Conservation (phyloP, 2,888 invertebrate species). For the Salpingus planirostris region DNA sequence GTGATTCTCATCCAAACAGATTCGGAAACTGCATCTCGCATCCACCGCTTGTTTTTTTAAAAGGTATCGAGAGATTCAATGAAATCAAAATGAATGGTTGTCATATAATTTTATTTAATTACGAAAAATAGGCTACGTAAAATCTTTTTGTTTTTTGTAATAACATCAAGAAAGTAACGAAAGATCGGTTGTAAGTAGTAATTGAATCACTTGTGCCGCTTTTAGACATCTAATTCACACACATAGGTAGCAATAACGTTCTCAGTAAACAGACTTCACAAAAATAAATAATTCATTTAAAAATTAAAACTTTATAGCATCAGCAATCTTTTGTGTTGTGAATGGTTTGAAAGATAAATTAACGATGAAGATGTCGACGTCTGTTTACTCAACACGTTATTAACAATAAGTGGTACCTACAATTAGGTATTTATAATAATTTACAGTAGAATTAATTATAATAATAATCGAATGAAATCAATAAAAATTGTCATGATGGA, state of each 20-base stretch:
- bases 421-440: conserved; percentile 8
- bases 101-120: conserved; percentile 34
- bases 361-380: conserved; percentile 5
- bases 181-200: conserved; percentile 19
- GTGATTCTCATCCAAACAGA: no score
- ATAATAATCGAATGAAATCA: no score
- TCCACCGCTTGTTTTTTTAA: no score
- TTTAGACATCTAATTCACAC: conserved; percentile 27
- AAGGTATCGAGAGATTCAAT: no score
- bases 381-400: conserved; percentile 15
- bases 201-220: conserved; percentile 26
- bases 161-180: conserved; percentile 31
- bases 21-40: no score
- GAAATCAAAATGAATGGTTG: no score
- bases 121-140: conserved; percentile 40
- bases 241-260: conserved; percentile 23
- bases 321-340: no score
- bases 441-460: no score
- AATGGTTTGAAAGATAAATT: neutral
- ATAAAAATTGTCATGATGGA: no score
- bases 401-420: conserved; percentile 9
- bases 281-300: conserved; percentile 6
- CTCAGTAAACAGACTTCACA: conserved; percentile 26
- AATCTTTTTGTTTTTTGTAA: conserved; percentile 22
- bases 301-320: no score